Base-by-base conservation (phyloP, 2,113 vertebrate species). In the Athene cunicularia region DNA sequence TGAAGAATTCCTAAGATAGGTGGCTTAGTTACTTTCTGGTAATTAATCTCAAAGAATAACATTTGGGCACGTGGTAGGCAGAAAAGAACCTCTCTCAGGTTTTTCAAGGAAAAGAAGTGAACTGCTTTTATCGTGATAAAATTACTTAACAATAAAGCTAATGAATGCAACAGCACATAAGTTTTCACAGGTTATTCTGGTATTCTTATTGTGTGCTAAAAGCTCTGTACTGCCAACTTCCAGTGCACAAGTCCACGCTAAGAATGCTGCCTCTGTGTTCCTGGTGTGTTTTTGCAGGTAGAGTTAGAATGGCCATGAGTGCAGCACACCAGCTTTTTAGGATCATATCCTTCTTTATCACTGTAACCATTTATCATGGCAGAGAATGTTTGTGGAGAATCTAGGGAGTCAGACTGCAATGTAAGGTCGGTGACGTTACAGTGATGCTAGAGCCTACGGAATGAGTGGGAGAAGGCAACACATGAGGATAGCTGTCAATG, bases 11-110 rank as follows among this genome's bases (percentile, higher is more conserved):
- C 24, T 28, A 21, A 80, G 47, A 49, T 50, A 28, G 0, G 66
- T 79, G 95, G 59, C 45, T 89, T 64, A 92, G 72, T 89, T 79
- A 41, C 56, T 93, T 72, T 88, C 56, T 84, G 95, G 28, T 87
- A 87, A 53, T 52, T 95, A 64, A 84, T 95, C 39, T 86, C 72
- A 43, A 90, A 92, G 55, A 84, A 75, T 85, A 96, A 90, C 52
- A 58, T 64, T 67, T 79, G 28, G 35, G 21, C 35, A 32, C 37
- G 28, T 58, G n/a, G 45, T 93, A 87, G 66, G 50, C 80, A 58
- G 62, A 50, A 83, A 66, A 73, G 86, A 72, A 13, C 28, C n/a
- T 41, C 39, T 27, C 39, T 27, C 60, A 87, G 10, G 39, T 80
- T 91, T 92, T 87, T 86, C 8, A 39, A 63, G 39, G 64, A 43